Evolutionary conservation across 2,113 vertebrate genomes (phyloP).

Genomic region (Lepus europaeus): DNA sequence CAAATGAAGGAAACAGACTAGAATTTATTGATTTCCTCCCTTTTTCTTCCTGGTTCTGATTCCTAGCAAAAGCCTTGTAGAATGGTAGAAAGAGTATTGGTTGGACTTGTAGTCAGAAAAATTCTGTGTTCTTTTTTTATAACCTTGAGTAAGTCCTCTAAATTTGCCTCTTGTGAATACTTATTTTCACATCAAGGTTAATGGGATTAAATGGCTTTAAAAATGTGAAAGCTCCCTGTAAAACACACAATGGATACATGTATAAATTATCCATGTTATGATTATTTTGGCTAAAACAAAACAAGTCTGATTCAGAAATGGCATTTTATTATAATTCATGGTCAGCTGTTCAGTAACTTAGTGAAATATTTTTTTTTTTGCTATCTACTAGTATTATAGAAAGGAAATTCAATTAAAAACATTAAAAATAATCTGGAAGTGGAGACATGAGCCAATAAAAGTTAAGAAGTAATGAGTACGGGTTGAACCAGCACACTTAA

Average conservation of each 20-base stretch:
- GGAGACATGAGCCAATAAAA: conserved; percentile 80
- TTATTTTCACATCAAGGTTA: conserved; percentile 20
- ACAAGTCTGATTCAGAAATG: conserved; percentile 61
- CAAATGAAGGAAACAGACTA: not conserved
- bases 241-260: conserved; percentile 21
- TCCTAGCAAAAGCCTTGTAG: not conserved
- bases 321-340: conserved; percentile 65
- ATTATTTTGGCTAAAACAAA: conserved; percentile 53
- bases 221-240: conserved; percentile 61
- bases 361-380: conserved; percentile 72
- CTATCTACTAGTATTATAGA: conserved; percentile 73
- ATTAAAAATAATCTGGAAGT: conserved; percentile 82
- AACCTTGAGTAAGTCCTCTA: not conserved
- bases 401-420: conserved; percentile 84
- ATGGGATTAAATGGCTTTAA: conserved; percentile 64
- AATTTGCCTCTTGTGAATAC: conserved; percentile 41
- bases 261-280: conserved; percentile 30
- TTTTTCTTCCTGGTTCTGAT: conserved; percentile 15
- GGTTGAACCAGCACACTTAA: conserved; percentile 75
- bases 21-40: conserved; percentile 49
- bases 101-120: conserved; percentile 34
- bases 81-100: not conserved
- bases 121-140: conserved; percentile 43
- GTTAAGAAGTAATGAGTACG: conserved; percentile 81
- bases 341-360: conserved; percentile 63